A percentile compares a stretch with the other conserved stretches of the same genome.
Conservation (phyloP, 1,140 invertebrate genomes). For the Ridgeia piscesae region DNA sequence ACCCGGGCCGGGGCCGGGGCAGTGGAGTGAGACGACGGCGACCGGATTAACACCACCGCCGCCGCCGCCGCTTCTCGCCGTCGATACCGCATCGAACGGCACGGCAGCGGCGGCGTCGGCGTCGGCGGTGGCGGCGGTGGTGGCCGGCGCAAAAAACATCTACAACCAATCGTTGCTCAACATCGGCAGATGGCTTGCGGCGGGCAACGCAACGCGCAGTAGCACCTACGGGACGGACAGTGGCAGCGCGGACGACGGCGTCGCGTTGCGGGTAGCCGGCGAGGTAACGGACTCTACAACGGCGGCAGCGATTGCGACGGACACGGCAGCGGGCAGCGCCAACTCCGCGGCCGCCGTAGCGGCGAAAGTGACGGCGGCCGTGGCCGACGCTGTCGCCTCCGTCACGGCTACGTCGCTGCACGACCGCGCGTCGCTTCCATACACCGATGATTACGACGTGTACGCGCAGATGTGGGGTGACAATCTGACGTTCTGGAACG, state of each 20-base stretch:
- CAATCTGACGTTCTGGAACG: conserved; percentile 18
- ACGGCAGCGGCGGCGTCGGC: not conserved
- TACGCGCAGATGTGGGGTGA: not conserved
- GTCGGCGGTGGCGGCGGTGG: not conserved
- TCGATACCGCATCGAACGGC: not conserved
- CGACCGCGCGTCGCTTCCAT: not conserved
- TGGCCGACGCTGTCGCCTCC: not conserved
- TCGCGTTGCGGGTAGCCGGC: not conserved
- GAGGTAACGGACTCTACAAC: no score
- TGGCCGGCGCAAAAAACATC: not conserved
- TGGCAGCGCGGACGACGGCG: not conserved
- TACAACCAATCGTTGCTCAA: conserved; percentile 1
- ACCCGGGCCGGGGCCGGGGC: no score
- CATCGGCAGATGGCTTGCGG: not conserved
- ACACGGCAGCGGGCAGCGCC: not conserved
- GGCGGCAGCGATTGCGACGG: not conserved
- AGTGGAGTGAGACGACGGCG: not conserved
- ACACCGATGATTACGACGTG: not conserved
- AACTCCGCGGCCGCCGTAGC: no score
- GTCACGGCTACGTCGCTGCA: not conserved
- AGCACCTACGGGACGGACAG: not conserved
- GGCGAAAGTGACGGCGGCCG: not conserved
- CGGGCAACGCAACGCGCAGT: not conserved
- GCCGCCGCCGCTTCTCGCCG: no score
- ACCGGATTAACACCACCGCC: not conserved